phyloP scores from a whole-genome alignment of 1,140 invertebrate species.

The Diabrotica virgifera region DNA sequence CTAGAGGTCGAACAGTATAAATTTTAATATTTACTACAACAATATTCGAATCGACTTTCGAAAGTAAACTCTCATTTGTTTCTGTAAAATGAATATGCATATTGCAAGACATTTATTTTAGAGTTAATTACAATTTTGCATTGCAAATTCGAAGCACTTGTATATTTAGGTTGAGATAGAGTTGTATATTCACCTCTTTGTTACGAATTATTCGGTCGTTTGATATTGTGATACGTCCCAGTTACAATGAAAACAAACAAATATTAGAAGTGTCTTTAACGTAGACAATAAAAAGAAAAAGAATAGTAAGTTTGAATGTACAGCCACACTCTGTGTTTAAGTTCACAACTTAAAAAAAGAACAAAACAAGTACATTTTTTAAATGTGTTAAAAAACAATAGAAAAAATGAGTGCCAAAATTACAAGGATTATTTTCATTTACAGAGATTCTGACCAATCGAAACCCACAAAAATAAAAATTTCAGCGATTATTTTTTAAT shows the following conservation, averaged over 20 bases:
- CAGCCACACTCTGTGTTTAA: too few species aligned
- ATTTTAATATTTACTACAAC: slow-evolving; percentile 6
- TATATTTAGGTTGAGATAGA: slow-evolving; percentile 35
- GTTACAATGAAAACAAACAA: background rate
- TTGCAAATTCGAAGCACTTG: slow-evolving; percentile 30
- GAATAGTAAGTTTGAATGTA: too few species aligned
- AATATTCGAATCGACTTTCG: slow-evolving; percentile 27
- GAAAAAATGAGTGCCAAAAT: too few species aligned
- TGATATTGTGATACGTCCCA: slow-evolving; percentile 26
- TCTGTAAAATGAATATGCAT: slow-evolving; percentile 32
- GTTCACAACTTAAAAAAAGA: too few species aligned
- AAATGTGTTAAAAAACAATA: too few species aligned
- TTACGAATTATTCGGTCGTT: slow-evolving; percentile 14
- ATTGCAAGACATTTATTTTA: slow-evolving; percentile 32
- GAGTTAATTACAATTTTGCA: slow-evolving; percentile 35
- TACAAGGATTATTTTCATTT: too few species aligned
- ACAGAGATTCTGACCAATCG: too few species aligned
- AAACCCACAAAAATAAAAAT: too few species aligned
- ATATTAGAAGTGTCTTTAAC: too few species aligned
- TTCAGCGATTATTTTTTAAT: too few species aligned
- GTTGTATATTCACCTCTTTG: slow-evolving; percentile 14
- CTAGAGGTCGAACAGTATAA: background rate
- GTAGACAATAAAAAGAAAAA: too few species aligned
- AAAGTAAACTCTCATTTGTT: slow-evolving; percentile 32
- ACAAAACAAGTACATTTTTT: too few species aligned